Conservation (phyloP, 2,888 invertebrate species). For the Tinea trinotella region DNA sequence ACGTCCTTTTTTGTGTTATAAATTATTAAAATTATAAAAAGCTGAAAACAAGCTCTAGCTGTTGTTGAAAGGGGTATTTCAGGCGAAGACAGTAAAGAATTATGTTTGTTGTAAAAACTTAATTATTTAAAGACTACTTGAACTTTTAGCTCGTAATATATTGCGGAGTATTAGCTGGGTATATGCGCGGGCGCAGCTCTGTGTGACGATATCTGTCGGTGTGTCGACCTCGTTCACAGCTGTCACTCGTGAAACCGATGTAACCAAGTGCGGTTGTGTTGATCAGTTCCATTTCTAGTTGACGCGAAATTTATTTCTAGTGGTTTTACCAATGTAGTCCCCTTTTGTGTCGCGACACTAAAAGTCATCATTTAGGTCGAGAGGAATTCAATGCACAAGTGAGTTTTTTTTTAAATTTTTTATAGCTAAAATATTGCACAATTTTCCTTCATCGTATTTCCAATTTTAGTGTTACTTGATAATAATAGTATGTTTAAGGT, state of each 20-base stretch:
- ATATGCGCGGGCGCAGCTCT: constrained; percentile 6
- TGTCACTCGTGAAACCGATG: constrained; percentile 55
- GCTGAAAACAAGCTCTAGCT: no score
- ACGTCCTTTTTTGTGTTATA: no score
- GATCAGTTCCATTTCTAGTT: constrained; percentile 67
- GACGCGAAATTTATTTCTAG: constrained; percentile 60
- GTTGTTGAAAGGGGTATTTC: no score
- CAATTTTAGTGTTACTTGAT: no score
- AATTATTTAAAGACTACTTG: no score
- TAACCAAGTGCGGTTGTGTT: constrained; percentile 60
- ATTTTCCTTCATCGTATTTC: constrained; percentile 27
- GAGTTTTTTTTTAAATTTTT: constrained; percentile 33
- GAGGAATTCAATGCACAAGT: constrained; percentile 67
- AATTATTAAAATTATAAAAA: no score
- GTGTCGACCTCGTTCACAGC: constrained; percentile 4
- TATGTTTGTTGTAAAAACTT: no score
- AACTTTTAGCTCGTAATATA: no score
- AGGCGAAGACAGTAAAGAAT: no score
- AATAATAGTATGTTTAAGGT: no score
- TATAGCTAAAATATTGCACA: constrained; percentile 38
- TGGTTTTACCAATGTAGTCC: constrained; percentile 72
- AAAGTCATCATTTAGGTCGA: constrained; percentile 50
- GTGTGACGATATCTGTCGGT: background rate
- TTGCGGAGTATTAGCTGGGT: no score
- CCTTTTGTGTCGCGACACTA: constrained; percentile 41